A percentile compares a stretch with the other conserved stretches of the same genome.
These are phyloP conservation scores for Ageneiosus marmoratus DNA, from an alignment of 2,113 vertebrate species.

Conservation along the genomic window DNA sequence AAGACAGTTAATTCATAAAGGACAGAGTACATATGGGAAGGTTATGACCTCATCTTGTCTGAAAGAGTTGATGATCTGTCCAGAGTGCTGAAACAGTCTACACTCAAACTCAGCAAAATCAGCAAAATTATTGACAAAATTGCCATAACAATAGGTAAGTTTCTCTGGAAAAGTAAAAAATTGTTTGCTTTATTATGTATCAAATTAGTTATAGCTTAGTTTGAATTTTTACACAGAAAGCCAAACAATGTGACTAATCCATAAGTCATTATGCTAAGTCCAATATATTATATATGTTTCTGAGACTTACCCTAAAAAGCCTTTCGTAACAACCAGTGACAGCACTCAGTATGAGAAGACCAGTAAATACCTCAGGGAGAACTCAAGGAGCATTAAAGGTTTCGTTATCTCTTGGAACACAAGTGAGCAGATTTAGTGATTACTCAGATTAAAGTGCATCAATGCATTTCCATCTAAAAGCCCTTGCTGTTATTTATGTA, in stretches of 20 bases:
- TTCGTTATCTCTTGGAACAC: conserved; percentile 38
- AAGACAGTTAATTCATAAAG: neutral
- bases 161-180: neutral
- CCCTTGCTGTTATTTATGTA: neutral
- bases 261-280: neutral
- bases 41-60: conserved; percentile 26
- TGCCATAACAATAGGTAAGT: neutral
- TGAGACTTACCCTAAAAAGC: neutral
- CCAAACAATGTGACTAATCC: neutral
- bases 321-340: conserved; percentile 29
- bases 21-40: conserved; percentile 10
- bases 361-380: conserved; percentile 32
- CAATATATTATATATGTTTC: neutral
- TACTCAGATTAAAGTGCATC: conserved; percentile 20
- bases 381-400: neutral
- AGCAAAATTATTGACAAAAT: conserved; percentile 6
- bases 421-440: conserved; percentile 24
- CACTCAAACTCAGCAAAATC: conserved; percentile 15
- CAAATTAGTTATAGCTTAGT: neutral
- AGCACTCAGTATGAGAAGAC: neutral
- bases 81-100: conserved; percentile 60
- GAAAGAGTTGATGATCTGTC: conserved; percentile 52
- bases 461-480: conserved; percentile 22
- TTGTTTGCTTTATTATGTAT: neutral
- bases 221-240: neutral